Base-by-base conservation (phyloP, 2,888 invertebrate genomes). In the Dioctria rufipes region DNA sequence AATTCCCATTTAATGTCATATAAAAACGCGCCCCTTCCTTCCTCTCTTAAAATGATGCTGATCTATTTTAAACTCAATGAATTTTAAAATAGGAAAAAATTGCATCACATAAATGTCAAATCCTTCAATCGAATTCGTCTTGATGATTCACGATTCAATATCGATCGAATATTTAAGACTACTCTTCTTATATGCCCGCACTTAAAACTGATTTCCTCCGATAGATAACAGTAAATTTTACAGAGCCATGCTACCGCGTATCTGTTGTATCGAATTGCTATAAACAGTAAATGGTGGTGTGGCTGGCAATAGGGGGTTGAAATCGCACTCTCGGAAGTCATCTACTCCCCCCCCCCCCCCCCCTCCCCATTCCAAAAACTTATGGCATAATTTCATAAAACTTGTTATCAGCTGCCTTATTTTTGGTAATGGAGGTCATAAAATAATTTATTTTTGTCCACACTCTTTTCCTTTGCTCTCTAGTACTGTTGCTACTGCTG, bases 311-410 rank as follows among this genome's bases (percentile, higher is more conserved):
- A 39, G 71, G 49, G 49, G 54, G 49, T 25, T 71, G 71, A 13
- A 51, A 13, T 25, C 51, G 71, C 51, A 6, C 8, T n/a, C 54
- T 51, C 43, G 25, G 51, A 49, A 51, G 51, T 4, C 54, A 54
- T 71, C 39, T 43, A 71, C 71, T 71, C 25, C 25, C 25, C 2
- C 49, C 71, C 71, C 71, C 25, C 2, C 49, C 71, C 71, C 71
- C n/a, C n/a, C 25, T 25, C 49, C 71, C 71, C 71, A 46, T 46
- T 71, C 51, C 43, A 49, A n/a, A 71, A 71, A 71, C 71, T 71
- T 71, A 71, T 71, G 54, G 71, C 71, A 71, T 71, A 49, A 49
- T 71, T 71, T 71, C 71, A 71, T 71, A 71, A 71, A 71, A 71
- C 71, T 71, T 54, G 71, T 71, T 71, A 71, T 71, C 71, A n/a